phyloP scores from a whole-genome alignment of 1,140 invertebrate species.

The Apocrypta bakeri region DNA sequence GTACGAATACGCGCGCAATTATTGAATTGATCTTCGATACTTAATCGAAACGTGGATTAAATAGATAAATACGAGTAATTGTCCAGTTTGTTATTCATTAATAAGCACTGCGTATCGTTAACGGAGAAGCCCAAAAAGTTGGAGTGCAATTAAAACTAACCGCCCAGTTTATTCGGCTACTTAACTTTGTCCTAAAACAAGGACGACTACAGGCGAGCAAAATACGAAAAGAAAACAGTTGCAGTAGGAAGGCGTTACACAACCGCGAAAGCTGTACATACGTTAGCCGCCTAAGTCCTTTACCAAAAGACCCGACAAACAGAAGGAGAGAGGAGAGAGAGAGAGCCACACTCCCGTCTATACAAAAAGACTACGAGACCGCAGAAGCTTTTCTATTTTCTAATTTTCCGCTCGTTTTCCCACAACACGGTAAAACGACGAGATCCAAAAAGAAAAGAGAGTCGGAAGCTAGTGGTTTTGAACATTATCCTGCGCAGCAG shows the following conservation, averaged over 20 bases:
- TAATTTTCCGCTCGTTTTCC: conserved; percentile 50
- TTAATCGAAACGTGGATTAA: too few relatives aligned
- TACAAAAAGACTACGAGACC: conserved; percentile 30
- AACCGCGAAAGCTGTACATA: background rate
- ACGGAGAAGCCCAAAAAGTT: background rate
- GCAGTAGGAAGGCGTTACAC: background rate
- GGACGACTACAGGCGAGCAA: background rate
- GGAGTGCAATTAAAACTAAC: conserved; percentile 24
- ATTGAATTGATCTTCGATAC: too few relatives aligned
- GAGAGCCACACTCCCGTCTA: background rate
- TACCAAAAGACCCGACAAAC: conserved; percentile 19
- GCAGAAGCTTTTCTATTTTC: conserved; percentile 46
- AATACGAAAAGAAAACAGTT: conserved; percentile 13
- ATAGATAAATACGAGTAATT: too few relatives aligned
- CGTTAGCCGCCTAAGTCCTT: conserved; percentile 39
- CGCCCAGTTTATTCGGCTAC: conserved; percentile 47
- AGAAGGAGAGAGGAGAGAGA: too few relatives aligned
- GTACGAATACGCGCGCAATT: background rate
- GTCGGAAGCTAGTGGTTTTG: conserved; percentile 11
- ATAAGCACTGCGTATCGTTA: too few relatives aligned
- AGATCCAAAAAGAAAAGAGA: background rate
- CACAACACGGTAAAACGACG: background rate
- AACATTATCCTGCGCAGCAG: conserved; percentile 12
- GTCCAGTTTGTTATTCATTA: background rate
- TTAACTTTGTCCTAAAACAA: background rate